Evolutionary conservation across 2,113 vertebrate genomes (phyloP), one percentile per base, ranked within the genome.

Genomic region (Nymphicus hollandicus): DNA sequence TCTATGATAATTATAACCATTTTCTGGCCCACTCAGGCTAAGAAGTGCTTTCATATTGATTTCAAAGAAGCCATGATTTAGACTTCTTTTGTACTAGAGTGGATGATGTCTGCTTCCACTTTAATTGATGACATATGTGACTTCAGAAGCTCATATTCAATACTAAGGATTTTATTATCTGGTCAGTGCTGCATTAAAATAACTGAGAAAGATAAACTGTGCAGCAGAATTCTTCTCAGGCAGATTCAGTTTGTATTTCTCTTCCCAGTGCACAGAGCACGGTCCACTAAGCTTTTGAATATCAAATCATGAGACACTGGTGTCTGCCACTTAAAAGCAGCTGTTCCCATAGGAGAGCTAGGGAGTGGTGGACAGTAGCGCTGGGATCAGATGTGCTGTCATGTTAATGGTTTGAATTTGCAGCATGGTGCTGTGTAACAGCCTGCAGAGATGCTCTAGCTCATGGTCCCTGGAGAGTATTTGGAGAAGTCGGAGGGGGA

Each of bases 371-470:
- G 95, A 81, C 92, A 85, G 86, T 74, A 69, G 79, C 39, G 81
- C 70, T 80, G 85, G 94, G 95, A 97, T 97, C 95, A 97, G 97
- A 96, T 98, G 97, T 98, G 98, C 98, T 87, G 70, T 89, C 58
- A 91, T 60, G 77, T 96, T 98, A 98, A 98, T 98, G 96, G 93
- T 92, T 91, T 96, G 96, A 97, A 98, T 98, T 98, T 98, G 95
- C 94, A 93, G 87, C 91, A 61, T 64, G 89, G 81, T 88, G 85
- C 95, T 94, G 91, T 20, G 27, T 82, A 96, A 95, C 93, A 95
- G 92, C 89, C 82, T 88, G 90, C 20, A 53, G 96, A 95, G 95
- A 96, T 95, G 73, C 92, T 96, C 79, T 74, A 81, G 85, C 35
- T 87, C 35, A 7, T 4, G 19, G 33, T 94, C 95, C 56, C 93